These are phyloP conservation scores for Heliangelus exortis DNA, from an alignment of 2,797 vertebrate species.

Conservation along the genomic window DNA sequence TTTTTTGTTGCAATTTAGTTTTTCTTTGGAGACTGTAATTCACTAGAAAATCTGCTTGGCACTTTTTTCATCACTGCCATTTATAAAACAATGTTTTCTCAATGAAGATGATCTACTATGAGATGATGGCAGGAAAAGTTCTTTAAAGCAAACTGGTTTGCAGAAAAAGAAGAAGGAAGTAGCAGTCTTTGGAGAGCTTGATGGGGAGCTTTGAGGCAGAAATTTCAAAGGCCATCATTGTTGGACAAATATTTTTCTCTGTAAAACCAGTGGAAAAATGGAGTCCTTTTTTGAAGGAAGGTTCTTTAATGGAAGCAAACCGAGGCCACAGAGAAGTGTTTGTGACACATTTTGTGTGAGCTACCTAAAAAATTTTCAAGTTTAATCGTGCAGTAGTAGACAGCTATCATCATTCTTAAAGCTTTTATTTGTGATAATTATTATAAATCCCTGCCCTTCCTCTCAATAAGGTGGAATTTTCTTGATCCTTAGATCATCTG, in stretches of 20 bases:
- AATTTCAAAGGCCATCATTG: background rate
- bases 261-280: background rate
- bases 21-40: background rate
- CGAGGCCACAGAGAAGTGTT: background rate
- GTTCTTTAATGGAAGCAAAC: background rate
- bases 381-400: background rate
- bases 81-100: background rate
- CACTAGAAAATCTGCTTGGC: background rate
- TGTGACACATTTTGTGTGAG: background rate
- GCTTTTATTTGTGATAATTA: background rate
- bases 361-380: background rate
- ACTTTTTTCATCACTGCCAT: background rate
- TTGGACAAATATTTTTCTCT: background rate
- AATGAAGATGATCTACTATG: background rate
- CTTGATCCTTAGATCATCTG: background rate
- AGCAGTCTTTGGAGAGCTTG: background rate
- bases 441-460: background rate
- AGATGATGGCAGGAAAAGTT: background rate
- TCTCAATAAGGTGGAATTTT: background rate
- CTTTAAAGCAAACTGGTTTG: background rate
- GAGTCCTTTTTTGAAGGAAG: background rate
- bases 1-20: background rate
- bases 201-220: background rate
- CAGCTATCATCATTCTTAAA: background rate
- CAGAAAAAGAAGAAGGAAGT: background rate